These are phyloP conservation scores for Pseudocheirus occidentalis DNA, from an alignment of 2,797 vertebrate genomes.

Conservation along the genomic window DNA sequence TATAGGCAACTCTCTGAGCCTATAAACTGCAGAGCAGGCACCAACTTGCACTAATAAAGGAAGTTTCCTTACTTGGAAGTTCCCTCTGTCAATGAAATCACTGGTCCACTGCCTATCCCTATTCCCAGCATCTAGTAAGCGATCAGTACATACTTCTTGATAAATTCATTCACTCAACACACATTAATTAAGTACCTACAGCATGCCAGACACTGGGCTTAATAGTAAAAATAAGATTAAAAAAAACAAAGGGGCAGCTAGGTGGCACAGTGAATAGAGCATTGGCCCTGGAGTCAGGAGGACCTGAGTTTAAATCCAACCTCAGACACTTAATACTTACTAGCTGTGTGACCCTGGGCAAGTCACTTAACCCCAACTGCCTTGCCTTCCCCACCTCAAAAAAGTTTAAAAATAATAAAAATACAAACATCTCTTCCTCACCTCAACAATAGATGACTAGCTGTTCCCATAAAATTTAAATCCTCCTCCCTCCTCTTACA, in stretches of 20 bases:
- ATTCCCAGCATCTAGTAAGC: not conserved
- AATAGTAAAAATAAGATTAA: not conserved
- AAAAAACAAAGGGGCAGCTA: not conserved
- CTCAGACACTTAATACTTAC: no score
- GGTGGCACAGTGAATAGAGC: no score
- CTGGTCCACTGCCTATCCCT: not conserved
- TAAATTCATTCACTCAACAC: not conserved
- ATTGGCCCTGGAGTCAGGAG: no score
- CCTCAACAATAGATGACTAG: not conserved
- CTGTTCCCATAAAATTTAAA: not conserved
- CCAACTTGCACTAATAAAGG: not conserved
- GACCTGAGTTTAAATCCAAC: no score
- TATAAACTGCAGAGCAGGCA: not conserved
- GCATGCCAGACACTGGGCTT: not conserved
- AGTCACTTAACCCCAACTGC: no score
- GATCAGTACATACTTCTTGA: not conserved
- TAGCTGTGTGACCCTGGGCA: no score
- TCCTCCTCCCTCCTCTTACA: not conserved
- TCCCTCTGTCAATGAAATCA: not conserved
- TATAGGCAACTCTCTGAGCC: not conserved
- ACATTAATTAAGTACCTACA: not conserved
- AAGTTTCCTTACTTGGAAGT: not conserved
- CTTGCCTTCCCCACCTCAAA: no score
- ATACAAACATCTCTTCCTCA: not conserved
- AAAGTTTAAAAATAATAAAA: not conserved